Evolutionary conservation across 2,888 invertebrate genomes (phyloP), one percentile per base, ranked within the genome.

Genomic region (Brachyptera putata): DNA sequence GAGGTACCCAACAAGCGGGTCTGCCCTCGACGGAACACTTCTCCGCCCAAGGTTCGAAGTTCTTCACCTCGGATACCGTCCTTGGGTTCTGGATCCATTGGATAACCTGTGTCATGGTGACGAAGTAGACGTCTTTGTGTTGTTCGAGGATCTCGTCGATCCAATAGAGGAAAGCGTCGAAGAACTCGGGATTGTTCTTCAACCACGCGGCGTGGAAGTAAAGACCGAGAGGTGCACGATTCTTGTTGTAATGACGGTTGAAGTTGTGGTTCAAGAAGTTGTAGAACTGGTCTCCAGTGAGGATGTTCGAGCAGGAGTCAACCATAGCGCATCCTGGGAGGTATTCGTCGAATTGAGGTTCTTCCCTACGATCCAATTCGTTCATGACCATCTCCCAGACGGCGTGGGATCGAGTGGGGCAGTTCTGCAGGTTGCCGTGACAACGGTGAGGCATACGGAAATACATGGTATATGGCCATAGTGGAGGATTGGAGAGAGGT

Each of bases 391-490:
- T 93, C 76, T 95, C 94, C 94, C 94, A 95, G 36, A 94, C 93
- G 50, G 94, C 93, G 75, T 94, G 94, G 66, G 91, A 91, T 72
- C 93, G 85, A 1, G 92, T 93, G 11, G 93, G 93, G 73, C 93
- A 94, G 73, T 86, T 91, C 74, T 94, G 94, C 61, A 92, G 77
- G 76, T 94, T 94, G 64, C 94, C 94, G 73, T 94, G 93, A 71
- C 95, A 95, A 63, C 90, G 84, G 75, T 94, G 95, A 0, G 95
- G 93, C 91, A 95, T 93, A 70, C 91, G 86, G 84, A 94, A 95
- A 82, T 96, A 95, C 87, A 97, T 90, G 61, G 96, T 97, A 81
- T 97, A 97, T 2, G 97, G 97, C 97, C 97, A 97, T 67, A 94
- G 84, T 57, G 95, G 95, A 18, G 92, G 92, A 73, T 93, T 91